Percentiles rank a stretch among this genome's conserved stretches.
phyloP scores from a whole-genome alignment of 2,888 invertebrate genomes.

The Cataglyphis rosenhaueri region DNA sequence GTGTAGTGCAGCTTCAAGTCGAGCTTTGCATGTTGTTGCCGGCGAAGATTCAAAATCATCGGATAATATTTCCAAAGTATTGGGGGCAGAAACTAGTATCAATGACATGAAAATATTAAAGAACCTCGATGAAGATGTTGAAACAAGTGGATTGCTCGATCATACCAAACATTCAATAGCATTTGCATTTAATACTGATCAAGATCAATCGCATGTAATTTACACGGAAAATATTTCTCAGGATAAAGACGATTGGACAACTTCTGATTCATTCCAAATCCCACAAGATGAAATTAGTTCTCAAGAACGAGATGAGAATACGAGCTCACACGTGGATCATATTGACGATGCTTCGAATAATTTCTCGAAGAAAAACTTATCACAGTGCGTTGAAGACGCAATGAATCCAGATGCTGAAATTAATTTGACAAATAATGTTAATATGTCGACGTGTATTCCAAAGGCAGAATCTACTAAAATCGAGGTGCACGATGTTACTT shows the following conservation, averaged over 20 bases:
- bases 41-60: neutral
- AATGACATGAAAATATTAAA: neutral
- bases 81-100: neutral
- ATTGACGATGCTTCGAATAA: neutral
- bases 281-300: conserved; percentile 46
- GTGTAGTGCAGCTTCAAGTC: neutral
- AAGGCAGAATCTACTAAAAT: conserved; percentile 78
- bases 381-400: conserved; percentile 26
- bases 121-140: conserved; percentile 22
- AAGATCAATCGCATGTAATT: conserved; percentile 10
- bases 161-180: neutral
- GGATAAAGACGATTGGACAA: conserved; percentile 71
- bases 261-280: conserved; percentile 77
- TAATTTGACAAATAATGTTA: conserved; percentile 66
- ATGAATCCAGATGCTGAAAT: conserved; percentile 40
- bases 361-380: conserved; percentile 36
- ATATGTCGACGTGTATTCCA: conserved; percentile 75
- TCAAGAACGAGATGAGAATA: conserved; percentile 12
- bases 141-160: neutral
- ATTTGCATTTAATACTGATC: conserved; percentile 6
- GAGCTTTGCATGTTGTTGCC: neutral
- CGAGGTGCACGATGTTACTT: conserved; percentile 49
- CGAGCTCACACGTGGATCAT: neutral
- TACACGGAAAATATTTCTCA: conserved; percentile 34
- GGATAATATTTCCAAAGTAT: neutral